Base-by-base conservation (phyloP, 2,797 vertebrate genomes). In the Pangasius macronema region DNA sequence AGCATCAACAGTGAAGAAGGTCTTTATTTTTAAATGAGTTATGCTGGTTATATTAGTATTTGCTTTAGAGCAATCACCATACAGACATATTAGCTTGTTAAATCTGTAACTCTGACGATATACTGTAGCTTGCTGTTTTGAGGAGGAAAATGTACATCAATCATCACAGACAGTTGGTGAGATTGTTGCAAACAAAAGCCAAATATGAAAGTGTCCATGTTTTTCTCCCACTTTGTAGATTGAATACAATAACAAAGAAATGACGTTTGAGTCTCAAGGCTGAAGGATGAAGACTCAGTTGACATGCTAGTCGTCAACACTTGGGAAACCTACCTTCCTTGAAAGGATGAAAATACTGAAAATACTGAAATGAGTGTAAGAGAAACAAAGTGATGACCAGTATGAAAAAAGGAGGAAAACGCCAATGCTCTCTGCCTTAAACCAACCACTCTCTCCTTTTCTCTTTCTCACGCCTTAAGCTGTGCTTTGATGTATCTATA, bases 401-500 rank as follows among this genome's bases (percentile, higher is more conserved):
- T 51, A 7, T 51, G 46, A 18, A 30, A 51, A n/a, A 51, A 76
- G 14, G 5, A 51, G 27, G 73, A 7, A 76, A 33, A 79, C 0
- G n/a, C n/a, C 22, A 20, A 33, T 24, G 77, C 33, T 13, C 77
- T 36, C 76, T 39, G 53, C 53, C 53, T 80, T 27, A 18, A 46
- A 63, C 2, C 36, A 82, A 63, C 79, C 79, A 46, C 79, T 46
- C 73, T 53, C 22, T 79, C 61, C 70, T 81, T 67, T 51, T 55
- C 75, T 30, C 91, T 79, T 91, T 93, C 92, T 92, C 91, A 94
- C 93, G 91, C 94, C 93, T 93, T 95, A 95, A 95, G 93, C 93
- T 92, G 89, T 90, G 92, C 94, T 96, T 96, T 95, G 95, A 96
- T 95, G 94, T 93, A 93, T 94, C 94, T 94, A 94, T 96, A 96